These are phyloP conservation scores for Dinothrombium tinctorium DNA, from an alignment of 1,140 invertebrate species.

Conservation along the genomic window DNA sequence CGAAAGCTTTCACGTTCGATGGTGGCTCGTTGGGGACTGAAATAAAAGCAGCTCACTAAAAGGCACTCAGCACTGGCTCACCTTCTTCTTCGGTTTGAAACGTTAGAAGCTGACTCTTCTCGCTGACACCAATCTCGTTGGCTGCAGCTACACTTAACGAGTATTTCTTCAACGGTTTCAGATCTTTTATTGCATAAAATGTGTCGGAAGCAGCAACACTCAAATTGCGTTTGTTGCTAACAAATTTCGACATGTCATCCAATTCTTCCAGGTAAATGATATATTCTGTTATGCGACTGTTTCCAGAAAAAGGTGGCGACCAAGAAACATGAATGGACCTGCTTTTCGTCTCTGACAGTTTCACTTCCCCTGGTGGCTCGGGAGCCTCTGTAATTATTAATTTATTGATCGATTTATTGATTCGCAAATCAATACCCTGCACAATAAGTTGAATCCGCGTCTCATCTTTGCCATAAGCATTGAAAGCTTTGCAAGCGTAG, in stretches of 20 bases:
- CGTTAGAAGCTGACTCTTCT: constrained; percentile 68
- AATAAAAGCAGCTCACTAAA: not conserved
- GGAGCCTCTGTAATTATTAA: constrained; percentile 23
- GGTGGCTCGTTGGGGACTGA: constrained; percentile 23
- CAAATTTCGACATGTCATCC: too few species aligned
- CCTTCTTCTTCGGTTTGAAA: constrained; percentile 58
- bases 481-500: constrained; percentile 23
- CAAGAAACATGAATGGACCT: constrained; percentile 18
- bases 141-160: constrained; percentile 84
- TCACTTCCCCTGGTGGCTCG: constrained; percentile 20
- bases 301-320: constrained; percentile 23
- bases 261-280: constrained; percentile 3
- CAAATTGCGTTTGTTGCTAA: constrained; percentile 7
- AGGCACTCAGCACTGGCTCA: constrained; percentile 16
- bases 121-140: constrained; percentile 82
- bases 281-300: constrained; percentile 19
- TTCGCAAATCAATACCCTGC: too few species aligned
- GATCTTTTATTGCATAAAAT: constrained; percentile 44
- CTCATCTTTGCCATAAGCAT: constrained; percentile 20
- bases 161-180: constrained; percentile 70
- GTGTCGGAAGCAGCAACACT: constrained; percentile 42
- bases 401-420: not conserved
- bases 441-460: constrained; percentile 23
- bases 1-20: constrained; percentile 19
- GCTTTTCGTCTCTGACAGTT: constrained; percentile 17